Evolutionary conservation across 2,797 vertebrate genomes (phyloP), one percentile per base, ranked within the genome.

Genomic region (Hapalemur alaotrensis): DNA sequence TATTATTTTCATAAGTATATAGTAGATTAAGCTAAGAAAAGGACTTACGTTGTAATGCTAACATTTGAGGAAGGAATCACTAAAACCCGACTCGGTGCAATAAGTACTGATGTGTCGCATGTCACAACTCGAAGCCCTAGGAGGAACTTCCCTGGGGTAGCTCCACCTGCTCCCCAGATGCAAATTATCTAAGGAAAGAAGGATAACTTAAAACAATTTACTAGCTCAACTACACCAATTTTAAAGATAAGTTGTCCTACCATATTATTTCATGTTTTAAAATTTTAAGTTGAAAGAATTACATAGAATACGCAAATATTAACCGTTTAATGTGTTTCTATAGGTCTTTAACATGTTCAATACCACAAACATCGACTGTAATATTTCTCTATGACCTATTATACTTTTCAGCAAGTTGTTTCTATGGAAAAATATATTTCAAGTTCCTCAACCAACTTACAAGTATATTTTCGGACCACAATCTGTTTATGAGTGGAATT

Each of bases 81-180:
- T 32, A 99, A 98, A 54, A 99, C 99, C 28, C 99, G 99, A 98
- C 99, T 99, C 41, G 99, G 99, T 6, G 99, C 99, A 95, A 99
- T 98, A 65, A 99, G 99, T 22, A 99, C 99, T 0, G 99, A 99
- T 0, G 99, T 99, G 91, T 99, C 99, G 79, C 99, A 99, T 0
- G 99, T 99, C 89, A 99, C 99, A 75, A 99, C 99, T 97, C 99
- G 98, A 96, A 99, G 99, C 10, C 99, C 99, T 14, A 99, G 98
- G 61, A 99, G 98, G 98, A 99, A 99, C 93, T 99, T 99, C 95
- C 99, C 99, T 1, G 99, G 99, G 54, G 99, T 99, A 79, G 99
- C 99, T 95, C 99, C 99, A 61, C 99, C 99, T 69, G 99, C 99
- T 98, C 99, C 99, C 99, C 99, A 99, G 97, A 99, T 99, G 98